Conservation (phyloP, 1,140 invertebrate species). For the Macrocentrus cingulum region DNA sequence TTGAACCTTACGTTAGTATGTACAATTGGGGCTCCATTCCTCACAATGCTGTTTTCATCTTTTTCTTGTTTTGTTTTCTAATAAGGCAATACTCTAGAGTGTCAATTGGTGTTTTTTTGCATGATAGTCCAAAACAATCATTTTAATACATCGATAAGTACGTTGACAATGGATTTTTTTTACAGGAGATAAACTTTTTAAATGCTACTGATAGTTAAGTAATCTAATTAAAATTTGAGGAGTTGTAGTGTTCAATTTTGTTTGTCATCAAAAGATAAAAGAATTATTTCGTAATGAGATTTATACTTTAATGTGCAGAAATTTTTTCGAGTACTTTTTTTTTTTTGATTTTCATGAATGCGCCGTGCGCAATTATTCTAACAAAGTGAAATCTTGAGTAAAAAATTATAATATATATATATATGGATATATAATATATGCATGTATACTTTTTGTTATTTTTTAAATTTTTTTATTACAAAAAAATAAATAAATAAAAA, state of each 20-base stretch:
- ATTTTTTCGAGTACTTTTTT: background rate
- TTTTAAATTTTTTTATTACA: background rate
- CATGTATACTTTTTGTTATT: conserved; percentile 1
- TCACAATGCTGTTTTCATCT: conserved; percentile 7
- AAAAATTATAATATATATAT: conserved; percentile 6
- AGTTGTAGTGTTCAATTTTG: too few relatives aligned
- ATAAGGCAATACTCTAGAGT: conserved; percentile 35
- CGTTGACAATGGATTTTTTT: conserved; percentile 23
- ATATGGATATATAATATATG: background rate
- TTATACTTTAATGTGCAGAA: background rate
- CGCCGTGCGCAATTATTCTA: conserved; percentile 14
- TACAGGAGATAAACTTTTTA: background rate
- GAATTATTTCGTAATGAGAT: background rate
- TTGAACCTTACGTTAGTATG: conserved; percentile 27
- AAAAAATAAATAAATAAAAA: background rate
- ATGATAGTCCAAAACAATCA: conserved; percentile 3
- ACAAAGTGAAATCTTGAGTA: conserved; percentile 13
- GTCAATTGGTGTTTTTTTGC: conserved; percentile 26
- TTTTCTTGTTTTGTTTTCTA: conserved; percentile 17
- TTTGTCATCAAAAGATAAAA: background rate
- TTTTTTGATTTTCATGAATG: conserved; percentile 11
- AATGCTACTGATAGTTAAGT: background rate
- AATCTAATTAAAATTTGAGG: background rate
- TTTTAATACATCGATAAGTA: conserved; percentile 15
- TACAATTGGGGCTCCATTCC: conserved; percentile 26